Conservation (phyloP, 2,888 invertebrate species). For the Cordylochernes scorpioides region DNA sequence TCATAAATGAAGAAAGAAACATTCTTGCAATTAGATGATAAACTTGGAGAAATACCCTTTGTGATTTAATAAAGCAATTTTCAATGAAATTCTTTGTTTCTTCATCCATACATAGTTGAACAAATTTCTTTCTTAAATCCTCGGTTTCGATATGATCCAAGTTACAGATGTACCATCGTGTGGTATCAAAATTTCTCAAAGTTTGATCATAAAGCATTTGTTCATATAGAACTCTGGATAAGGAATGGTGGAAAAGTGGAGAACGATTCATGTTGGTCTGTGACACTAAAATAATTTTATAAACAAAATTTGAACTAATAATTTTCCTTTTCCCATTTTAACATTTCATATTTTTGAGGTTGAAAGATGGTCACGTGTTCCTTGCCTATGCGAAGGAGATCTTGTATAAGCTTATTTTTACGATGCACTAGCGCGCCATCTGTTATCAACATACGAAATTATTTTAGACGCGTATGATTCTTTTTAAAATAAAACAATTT, state of each 20-base stretch:
- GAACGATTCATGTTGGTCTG: too few species aligned
- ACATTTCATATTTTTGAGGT: too few species aligned
- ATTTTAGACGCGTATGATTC: too few species aligned
- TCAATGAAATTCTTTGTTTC: slow-evolving; percentile 45
- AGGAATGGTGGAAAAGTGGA: slow-evolving; percentile 35
- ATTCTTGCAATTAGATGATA: slow-evolving; percentile 66
- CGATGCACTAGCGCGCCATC: too few species aligned
- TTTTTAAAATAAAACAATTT: too few species aligned
- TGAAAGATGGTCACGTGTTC: too few species aligned
- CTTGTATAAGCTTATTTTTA: too few species aligned
- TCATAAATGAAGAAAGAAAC: slow-evolving; percentile 75
- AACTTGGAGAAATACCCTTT: slow-evolving; percentile 59
- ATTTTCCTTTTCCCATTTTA: too few species aligned
- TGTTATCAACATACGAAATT: too few species aligned
- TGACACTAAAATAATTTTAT: too few species aligned
- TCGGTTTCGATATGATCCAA: slow-evolving; percentile 15
- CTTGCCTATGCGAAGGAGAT: too few species aligned
- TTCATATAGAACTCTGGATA: slow-evolving; percentile 41
- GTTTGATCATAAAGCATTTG: slow-evolving; percentile 41
- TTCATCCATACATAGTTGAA: slow-evolving; percentile 29
- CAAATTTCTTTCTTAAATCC: slow-evolving; percentile 11
- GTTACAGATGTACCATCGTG: slow-evolving; percentile 49
- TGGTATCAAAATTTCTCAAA: slow-evolving; percentile 36
- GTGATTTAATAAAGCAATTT: slow-evolving; percentile 45
- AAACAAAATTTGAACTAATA: too few species aligned